A percentile compares a stretch with the other conserved stretches of the same genome.
Evolutionary conservation across 2,888 invertebrate species (phyloP).

Genomic region (Thyatira batis): DNA sequence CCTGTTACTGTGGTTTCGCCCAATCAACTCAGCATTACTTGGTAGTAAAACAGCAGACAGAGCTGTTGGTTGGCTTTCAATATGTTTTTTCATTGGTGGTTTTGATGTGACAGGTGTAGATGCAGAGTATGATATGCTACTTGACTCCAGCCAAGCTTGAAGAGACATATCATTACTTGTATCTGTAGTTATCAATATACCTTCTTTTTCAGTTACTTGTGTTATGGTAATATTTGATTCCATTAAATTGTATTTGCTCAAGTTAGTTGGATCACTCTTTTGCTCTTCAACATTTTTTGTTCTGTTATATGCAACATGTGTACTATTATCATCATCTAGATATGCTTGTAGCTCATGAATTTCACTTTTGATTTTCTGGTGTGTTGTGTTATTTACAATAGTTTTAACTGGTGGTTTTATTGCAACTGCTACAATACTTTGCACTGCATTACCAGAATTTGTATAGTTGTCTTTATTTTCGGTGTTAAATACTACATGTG

Average conservation of each 20-base stretch:
- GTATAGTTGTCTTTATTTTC: constrained; percentile 40
- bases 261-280: constrained; percentile 60
- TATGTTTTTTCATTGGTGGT: constrained; percentile 57
- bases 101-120: constrained; percentile 51
- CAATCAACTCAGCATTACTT: constrained; percentile 65
- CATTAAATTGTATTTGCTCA: constrained; percentile 72
- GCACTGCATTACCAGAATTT: constrained; percentile 43
- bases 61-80: constrained; percentile 72
- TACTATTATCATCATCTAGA: constrained; percentile 66
- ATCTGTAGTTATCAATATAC: constrained; percentile 70
- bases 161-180: constrained; percentile 70
- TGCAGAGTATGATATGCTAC: constrained; percentile 52
- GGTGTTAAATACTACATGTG: constrained; percentile 40
- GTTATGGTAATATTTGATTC: constrained; percentile 73
- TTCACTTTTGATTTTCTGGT: constrained; percentile 70
- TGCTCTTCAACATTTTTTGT: constrained; percentile 74
- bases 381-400: constrained; percentile 57
- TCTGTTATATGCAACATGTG: constrained; percentile 69
- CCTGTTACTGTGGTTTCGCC: constrained; percentile 57
- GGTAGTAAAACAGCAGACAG: constrained; percentile 85
- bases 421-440: constrained; percentile 42
- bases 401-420: constrained; percentile 48
- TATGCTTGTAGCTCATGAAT: constrained; percentile 72
- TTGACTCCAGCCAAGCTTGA: constrained; percentile 70
- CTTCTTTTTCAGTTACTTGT: constrained; percentile 73